A percentile compares a stretch with the other conserved stretches of the same genome.
Conservation (phyloP, 1,140 invertebrate genomes). For the Dendrolimus kikuchii region DNA sequence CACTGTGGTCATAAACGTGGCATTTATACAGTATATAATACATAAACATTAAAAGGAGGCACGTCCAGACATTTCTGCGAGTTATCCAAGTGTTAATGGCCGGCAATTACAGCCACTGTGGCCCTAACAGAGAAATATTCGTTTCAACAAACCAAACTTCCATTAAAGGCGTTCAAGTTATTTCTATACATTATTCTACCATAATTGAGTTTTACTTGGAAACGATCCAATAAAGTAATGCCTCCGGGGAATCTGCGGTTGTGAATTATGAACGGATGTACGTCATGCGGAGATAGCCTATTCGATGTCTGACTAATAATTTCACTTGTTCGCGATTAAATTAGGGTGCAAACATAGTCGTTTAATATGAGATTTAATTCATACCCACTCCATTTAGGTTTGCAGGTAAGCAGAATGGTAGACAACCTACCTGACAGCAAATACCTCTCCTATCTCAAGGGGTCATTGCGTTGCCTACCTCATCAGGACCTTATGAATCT, state of each 20-base stretch:
- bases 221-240: conserved; percentile 43
- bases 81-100: not conserved
- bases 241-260: conserved; percentile 17
- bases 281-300: conserved; percentile 14
- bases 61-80: not conserved
- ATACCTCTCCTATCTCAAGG: too few relatives aligned
- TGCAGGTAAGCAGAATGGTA: too few relatives aligned
- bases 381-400: too few relatives aligned
- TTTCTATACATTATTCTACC: conserved; percentile 34
- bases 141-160: conserved; percentile 16
- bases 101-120: not conserved
- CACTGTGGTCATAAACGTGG: too few relatives aligned
- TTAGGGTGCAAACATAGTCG: too few relatives aligned
- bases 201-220: conserved; percentile 50
- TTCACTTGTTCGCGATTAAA: too few relatives aligned
- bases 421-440: too few relatives aligned
- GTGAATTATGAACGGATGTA: conserved; percentile 18
- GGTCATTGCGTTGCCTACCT: too few relatives aligned
- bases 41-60: not conserved
- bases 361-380: too few relatives aligned
- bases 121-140: not conserved
- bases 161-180: conserved; percentile 21
- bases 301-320: not conserved
- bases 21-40: not conserved
- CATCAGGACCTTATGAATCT: too few relatives aligned